A percentile compares a stretch with the other conserved stretches of the same genome.
These are phyloP conservation scores for Macrosiphum euphorbiae DNA, from an alignment of 2,888 invertebrate genomes.

Conservation along the genomic window DNA sequence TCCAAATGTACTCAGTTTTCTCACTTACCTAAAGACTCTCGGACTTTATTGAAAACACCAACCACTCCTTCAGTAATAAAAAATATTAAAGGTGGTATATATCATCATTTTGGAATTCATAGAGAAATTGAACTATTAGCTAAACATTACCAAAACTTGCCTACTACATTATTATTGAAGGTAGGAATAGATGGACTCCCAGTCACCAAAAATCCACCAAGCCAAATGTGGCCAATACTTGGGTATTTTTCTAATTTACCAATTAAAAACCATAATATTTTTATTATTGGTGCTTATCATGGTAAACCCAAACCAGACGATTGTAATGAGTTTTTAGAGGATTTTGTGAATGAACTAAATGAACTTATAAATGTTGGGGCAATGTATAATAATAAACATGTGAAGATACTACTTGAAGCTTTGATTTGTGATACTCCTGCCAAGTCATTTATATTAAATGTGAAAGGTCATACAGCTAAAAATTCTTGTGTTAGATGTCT, in stretches of 20 bases:
- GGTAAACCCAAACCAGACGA: conserved; percentile 38
- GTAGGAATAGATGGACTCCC: conserved; percentile 48
- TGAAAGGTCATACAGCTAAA: conserved; percentile 61
- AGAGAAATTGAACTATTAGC: neutral
- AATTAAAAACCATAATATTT: neutral
- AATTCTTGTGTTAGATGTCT: conserved; percentile 66
- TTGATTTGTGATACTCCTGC: conserved; percentile 54
- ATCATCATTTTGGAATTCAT: conserved; percentile 42
- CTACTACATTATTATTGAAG: neutral
- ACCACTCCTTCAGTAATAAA: neutral
- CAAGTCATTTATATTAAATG: conserved; percentile 62
- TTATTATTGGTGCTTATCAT: conserved; percentile 43
- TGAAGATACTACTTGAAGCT: conserved; percentile 4
- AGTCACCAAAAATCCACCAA: neutral
- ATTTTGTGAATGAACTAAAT: conserved; percentile 32
- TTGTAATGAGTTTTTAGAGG: conserved; percentile 40
- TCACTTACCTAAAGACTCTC: neutral
- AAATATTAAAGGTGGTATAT: neutral
- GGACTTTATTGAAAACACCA: conserved; percentile 45
- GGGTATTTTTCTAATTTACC: conserved; percentile 24
- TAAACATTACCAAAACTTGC: neutral
- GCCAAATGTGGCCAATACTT: conserved; percentile 42
- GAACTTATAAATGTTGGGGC: neutral
- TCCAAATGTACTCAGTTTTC: neutral
- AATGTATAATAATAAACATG: neutral